Evolutionary conservation across 2,888 invertebrate genomes (phyloP).

Genomic region (Odontocolon sp.): DNA sequence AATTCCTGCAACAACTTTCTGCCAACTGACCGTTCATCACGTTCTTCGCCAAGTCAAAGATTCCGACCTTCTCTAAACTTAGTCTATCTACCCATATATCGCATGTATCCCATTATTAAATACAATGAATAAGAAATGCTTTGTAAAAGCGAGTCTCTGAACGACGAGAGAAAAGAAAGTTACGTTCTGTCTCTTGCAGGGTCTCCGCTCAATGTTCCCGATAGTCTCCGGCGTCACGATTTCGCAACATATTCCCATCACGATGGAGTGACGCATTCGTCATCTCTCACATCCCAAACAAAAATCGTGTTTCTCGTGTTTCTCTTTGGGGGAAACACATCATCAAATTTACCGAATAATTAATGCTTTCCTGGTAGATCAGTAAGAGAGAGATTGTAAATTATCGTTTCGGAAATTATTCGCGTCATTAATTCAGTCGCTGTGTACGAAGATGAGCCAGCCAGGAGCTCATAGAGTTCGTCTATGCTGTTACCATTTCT

Average conservation of each 20-base stretch:
- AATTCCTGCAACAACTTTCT: too few relatives aligned
- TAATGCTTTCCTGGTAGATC: background rate
- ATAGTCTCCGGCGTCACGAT: constrained; percentile 29
- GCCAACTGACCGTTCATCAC: background rate
- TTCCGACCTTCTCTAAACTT: constrained; percentile 7
- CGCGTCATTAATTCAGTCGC: constrained; percentile 23
- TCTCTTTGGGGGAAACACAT: constrained; percentile 42
- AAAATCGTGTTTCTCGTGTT: background rate
- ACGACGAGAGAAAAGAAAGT: constrained; percentile 56
- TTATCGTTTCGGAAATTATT: constrained; percentile 39
- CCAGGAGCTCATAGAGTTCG: constrained; percentile 1
- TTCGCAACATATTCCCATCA: constrained; percentile 49
- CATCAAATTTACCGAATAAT: constrained; percentile 42
- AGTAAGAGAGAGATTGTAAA: constrained; percentile 32
- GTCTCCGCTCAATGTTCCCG: background rate
- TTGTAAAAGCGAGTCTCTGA: background rate
- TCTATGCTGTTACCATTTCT: constrained; percentile 22
- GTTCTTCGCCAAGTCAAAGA: background rate
- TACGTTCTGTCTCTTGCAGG: constrained; percentile 34
- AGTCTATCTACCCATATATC: background rate
- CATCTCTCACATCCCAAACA: constrained; percentile 10
- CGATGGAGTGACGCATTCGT: constrained; percentile 37
- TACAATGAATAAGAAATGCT: constrained; percentile 16
- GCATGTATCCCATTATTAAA: constrained; percentile 28
- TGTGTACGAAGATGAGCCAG: constrained; percentile 16